Evolutionary conservation across 2,113 vertebrate species (phyloP).

Genomic region (Oreochromis spilurus): DNA sequence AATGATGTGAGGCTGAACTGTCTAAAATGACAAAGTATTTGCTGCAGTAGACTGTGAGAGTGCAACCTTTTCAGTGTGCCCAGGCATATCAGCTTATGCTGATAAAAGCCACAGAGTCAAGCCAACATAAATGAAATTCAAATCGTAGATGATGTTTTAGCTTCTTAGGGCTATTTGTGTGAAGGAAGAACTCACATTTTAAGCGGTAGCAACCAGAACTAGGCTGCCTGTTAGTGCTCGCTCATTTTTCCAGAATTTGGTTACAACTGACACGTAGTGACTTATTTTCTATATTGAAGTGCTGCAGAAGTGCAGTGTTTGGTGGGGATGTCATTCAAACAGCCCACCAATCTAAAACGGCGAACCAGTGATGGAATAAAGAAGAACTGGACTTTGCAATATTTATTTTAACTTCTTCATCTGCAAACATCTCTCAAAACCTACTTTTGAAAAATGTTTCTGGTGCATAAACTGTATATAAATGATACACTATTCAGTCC

Average conservation of each 20-base stretch:
- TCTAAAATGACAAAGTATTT: background rate
- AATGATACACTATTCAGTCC: background rate
- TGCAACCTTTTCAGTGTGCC: background rate
- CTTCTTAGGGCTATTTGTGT: background rate
- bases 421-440: background rate
- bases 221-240: background rate
- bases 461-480: background rate
- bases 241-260: background rate
- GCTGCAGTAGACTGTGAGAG: background rate
- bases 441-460: background rate
- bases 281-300: background rate
- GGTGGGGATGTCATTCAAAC: background rate
- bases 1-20: background rate
- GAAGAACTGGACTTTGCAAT: background rate
- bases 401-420: background rate
- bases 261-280: background rate
- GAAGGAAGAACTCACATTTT: background rate
- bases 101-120: background rate
- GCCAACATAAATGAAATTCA: background rate
- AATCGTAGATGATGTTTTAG: background rate
- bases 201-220: background rate
- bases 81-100: background rate
- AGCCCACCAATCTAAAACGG: background rate
- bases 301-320: background rate
- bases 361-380: background rate